phyloP scores from a whole-genome alignment of 2,797 vertebrate species.

The Falco rusticolus region DNA sequence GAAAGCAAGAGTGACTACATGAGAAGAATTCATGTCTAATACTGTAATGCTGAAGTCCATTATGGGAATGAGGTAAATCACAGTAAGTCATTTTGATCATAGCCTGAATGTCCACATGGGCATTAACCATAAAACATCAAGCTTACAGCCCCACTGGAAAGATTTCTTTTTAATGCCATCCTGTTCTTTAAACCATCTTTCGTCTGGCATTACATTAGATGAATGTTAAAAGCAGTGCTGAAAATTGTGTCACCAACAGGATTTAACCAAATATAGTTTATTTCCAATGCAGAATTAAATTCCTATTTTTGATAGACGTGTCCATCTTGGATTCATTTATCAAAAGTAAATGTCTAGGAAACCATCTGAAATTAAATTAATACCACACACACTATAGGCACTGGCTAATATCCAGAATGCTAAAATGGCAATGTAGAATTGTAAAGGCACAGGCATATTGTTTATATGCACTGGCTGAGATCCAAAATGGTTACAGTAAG shows the following conservation, averaged over 20 bases:
- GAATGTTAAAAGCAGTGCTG: not conserved
- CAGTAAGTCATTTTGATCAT: not conserved
- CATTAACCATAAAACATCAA: not conserved
- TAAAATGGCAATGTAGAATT: slow-evolving; percentile 59
- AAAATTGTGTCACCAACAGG: not conserved
- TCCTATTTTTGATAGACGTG: slow-evolving; percentile 17
- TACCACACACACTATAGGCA: slow-evolving; percentile 46
- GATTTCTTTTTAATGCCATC: not conserved
- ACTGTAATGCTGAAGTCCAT: not conserved
- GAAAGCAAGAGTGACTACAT: not conserved
- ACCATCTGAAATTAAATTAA: slow-evolving; percentile 66
- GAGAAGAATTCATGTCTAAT: not conserved
- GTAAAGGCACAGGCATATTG: slow-evolving; percentile 40
- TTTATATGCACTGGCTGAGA: slow-evolving; percentile 58
- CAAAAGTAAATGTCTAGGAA: slow-evolving; percentile 60
- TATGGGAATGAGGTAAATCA: slow-evolving; percentile 27
- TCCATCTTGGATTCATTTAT: slow-evolving; percentile 31
- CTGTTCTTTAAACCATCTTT: not conserved
- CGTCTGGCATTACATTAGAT: not conserved
- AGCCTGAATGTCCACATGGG: not conserved
- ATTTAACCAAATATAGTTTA: not conserved
- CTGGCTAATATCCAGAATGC: slow-evolving; percentile 57
- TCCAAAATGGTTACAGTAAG: slow-evolving; percentile 63
- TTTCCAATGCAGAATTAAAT: slow-evolving; percentile 1
- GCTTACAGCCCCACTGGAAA: not conserved